These are phyloP conservation scores for Sapayoa aenigma DNA, from an alignment of 2,113 vertebrate genomes.

Conservation along the genomic window DNA sequence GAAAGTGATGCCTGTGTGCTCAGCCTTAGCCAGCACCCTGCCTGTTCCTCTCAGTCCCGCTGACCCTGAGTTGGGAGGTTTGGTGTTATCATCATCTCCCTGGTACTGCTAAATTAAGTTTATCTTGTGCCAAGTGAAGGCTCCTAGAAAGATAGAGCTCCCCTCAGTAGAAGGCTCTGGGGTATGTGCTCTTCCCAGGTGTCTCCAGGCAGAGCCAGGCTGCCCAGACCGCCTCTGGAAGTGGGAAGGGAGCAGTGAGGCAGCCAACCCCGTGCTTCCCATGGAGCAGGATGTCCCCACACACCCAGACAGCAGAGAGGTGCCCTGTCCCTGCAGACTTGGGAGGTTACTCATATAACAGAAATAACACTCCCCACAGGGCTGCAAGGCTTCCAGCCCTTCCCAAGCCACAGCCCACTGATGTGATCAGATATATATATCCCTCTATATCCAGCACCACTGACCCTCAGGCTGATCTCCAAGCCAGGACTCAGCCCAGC, in stretches of 20 bases:
- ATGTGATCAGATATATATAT: constrained; percentile 49
- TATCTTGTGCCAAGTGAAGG: neutral
- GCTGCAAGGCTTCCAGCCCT: constrained; percentile 44
- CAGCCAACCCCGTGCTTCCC: neutral
- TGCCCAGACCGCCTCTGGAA: neutral
- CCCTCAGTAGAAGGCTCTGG: neutral
- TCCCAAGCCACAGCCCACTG: constrained; percentile 37
- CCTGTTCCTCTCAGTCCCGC: fast-evolving
- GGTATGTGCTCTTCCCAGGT: neutral
- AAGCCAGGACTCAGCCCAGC: neutral
- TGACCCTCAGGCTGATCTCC: neutral
- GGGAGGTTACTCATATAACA: constrained; percentile 65
- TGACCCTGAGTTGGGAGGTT: neutral
- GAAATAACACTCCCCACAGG: constrained; percentile 66
- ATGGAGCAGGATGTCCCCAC: neutral
- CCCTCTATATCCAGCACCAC: neutral
- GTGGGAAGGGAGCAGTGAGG: neutral
- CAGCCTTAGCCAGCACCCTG: neutral
- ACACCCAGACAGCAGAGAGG: neutral
- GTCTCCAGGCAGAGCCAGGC: neutral
- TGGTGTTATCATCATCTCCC: neutral
- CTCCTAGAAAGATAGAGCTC: neutral
- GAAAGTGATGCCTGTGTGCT: neutral
- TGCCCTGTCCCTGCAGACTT: constrained; percentile 4
- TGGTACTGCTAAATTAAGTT: neutral